Percentiles rank a stretch among this genome's conserved stretches.
Evolutionary conservation across 2,113 vertebrate genomes (phyloP).

Genomic region (Dascyllus trimaculatus): DNA sequence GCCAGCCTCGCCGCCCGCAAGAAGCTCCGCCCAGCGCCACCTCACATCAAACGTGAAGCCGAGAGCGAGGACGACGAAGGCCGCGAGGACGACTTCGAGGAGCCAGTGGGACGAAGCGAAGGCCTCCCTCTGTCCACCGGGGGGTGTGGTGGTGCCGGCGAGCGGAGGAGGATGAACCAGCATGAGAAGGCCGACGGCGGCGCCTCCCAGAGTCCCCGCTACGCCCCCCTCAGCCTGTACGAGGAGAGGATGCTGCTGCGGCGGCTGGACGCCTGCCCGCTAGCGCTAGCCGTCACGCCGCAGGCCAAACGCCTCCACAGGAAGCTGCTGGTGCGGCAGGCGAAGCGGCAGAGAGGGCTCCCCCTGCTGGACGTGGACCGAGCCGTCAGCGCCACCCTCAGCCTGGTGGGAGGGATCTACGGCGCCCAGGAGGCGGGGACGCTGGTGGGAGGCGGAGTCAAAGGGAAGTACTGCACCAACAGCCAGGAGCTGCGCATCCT

Average conservation of each 20-base stretch:
- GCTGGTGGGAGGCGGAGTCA: slow-evolving; percentile 60
- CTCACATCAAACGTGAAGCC: slow-evolving; percentile 93
- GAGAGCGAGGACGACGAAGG: slow-evolving; percentile 94
- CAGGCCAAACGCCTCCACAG: slow-evolving; percentile 92
- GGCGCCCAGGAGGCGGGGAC: slow-evolving; percentile 84
- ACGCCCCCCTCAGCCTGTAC: slow-evolving; percentile 88
- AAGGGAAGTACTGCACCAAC: slow-evolving; percentile 86
- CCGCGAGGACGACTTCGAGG: slow-evolving; percentile 83
- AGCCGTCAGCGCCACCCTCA: slow-evolving; percentile 90
- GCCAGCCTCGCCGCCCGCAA: slow-evolving; percentile 82
- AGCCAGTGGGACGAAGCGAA: not conserved
- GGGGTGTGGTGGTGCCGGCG: slow-evolving; percentile 77
- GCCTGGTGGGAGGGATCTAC: slow-evolving; percentile 92
- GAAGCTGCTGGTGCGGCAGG: slow-evolving; percentile 92
- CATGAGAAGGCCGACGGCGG: not conserved
- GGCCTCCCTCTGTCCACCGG: slow-evolving; percentile 58
- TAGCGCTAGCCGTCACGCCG: slow-evolving; percentile 90
- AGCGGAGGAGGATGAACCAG: slow-evolving; percentile 64
- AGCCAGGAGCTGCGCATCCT: slow-evolving; percentile 93
- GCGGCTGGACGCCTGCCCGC: slow-evolving; percentile 90
- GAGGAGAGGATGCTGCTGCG: slow-evolving; percentile 93
- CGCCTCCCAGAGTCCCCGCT: slow-evolving; percentile 61
- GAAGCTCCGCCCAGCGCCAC: slow-evolving; percentile 86
- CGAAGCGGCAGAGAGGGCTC: slow-evolving; percentile 92
- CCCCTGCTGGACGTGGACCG: slow-evolving; percentile 94